phyloP scores from a whole-genome alignment of 1,140 invertebrate species.

The Gonioctena quinquepunctata region DNA sequence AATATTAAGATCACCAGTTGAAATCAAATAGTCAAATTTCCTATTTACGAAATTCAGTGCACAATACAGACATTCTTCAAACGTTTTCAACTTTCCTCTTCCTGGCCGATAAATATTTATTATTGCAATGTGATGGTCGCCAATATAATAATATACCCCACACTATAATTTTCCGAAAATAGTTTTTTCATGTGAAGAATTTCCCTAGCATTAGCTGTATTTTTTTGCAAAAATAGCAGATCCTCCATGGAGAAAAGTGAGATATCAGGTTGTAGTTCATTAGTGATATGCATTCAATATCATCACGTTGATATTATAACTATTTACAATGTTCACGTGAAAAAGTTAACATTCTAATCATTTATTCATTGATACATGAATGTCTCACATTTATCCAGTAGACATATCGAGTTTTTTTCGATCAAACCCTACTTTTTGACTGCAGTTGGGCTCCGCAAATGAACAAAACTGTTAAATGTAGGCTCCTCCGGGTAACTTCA shows the following conservation, averaged over 20 bases:
- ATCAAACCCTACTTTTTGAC: neutral
- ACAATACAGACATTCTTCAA: neutral
- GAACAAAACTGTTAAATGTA: neutral
- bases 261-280: neutral
- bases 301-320: too few relatives aligned
- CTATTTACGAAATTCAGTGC: neutral
- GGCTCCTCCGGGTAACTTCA: neutral
- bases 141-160: neutral
- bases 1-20: neutral
- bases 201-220: neutral
- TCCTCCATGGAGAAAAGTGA: neutral
- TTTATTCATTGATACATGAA: too few relatives aligned
- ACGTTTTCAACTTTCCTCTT: neutral
- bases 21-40: neutral
- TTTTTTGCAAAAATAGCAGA: neutral
- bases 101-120: neutral
- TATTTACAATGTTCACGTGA: too few relatives aligned
- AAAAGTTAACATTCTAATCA: too few relatives aligned
- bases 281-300: neutral
- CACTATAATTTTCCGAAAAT: neutral
- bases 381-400: too few relatives aligned
- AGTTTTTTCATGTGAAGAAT: neutral
- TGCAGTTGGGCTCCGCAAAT: neutral
- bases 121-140: neutral
- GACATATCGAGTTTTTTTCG: neutral